Conservation (phyloP, 1,140 invertebrate species). For the Drosophila pachea region DNA sequence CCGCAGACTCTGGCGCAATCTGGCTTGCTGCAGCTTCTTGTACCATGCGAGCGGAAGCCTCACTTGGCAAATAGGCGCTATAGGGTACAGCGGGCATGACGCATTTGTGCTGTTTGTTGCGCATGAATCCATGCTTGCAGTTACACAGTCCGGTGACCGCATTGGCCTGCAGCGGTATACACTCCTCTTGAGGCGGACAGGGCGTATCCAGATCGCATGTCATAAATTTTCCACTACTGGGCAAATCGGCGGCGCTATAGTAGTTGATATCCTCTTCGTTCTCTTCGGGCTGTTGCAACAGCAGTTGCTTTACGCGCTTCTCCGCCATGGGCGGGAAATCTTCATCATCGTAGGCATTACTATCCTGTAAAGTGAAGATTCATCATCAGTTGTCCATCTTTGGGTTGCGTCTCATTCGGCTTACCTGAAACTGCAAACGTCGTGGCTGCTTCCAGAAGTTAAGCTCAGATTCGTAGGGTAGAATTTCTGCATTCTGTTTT, state of each 20-base stretch:
- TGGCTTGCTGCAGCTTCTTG: slow-evolving; percentile 56
- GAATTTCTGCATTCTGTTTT: slow-evolving; percentile 51
- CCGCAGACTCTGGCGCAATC: slow-evolving; percentile 35
- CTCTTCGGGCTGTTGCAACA: slow-evolving; percentile 76
- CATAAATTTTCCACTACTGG: slow-evolving; percentile 68
- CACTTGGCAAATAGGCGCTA: slow-evolving; percentile 41
- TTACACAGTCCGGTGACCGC: slow-evolving; percentile 84
- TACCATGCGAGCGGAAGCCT: slow-evolving; percentile 43
- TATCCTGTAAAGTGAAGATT: slow-evolving; percentile 37
- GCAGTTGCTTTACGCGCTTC: slow-evolving; percentile 71
- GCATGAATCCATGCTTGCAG: slow-evolving; percentile 82
- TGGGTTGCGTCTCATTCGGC: background rate
- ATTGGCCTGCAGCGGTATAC: slow-evolving; percentile 81
- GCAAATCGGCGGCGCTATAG: slow-evolving; percentile 45
- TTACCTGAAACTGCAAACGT: slow-evolving; percentile 56
- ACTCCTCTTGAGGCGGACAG: slow-evolving; percentile 84
- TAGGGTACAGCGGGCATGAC: slow-evolving; percentile 65
- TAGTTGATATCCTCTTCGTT: slow-evolving; percentile 76
- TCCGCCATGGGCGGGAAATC: slow-evolving; percentile 64
- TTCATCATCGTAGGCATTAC: slow-evolving; percentile 66
- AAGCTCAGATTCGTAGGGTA: slow-evolving; percentile 55
- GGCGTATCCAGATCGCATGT: slow-evolving; percentile 79
- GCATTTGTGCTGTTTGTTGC: slow-evolving; percentile 80
- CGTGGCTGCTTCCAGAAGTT: slow-evolving; percentile 75
- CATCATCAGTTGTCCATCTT: background rate